Evolutionary conservation across 2,888 invertebrate genomes (phyloP).

Genomic region (Hyppa rectilinea): DNA sequence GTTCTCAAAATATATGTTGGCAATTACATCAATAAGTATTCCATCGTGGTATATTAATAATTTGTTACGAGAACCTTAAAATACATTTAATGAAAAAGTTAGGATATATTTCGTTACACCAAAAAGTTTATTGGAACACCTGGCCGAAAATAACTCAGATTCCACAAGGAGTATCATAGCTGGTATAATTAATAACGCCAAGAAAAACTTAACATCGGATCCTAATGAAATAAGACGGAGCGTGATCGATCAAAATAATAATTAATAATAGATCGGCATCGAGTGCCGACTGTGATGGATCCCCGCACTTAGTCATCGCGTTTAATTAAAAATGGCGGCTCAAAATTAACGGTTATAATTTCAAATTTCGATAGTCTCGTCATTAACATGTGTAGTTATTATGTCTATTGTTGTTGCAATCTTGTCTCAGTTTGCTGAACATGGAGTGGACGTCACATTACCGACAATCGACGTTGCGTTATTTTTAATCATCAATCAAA

Average conservation of each 20-base stretch:
- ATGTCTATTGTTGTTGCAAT: conserved; percentile 66
- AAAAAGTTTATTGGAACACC: conserved; percentile 42
- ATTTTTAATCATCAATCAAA: conserved; percentile 82
- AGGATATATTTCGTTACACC: conserved; percentile 5
- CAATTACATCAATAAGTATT: conserved; percentile 41
- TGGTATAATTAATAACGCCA: conserved; percentile 80
- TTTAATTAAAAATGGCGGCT: conserved; percentile 89
- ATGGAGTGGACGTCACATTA: conserved; percentile 59
- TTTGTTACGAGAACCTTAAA: background rate
- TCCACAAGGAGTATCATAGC: conserved; percentile 52
- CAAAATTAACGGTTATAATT: conserved; percentile 87
- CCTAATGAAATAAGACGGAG: conserved; percentile 88
- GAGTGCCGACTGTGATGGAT: conserved; percentile 85
- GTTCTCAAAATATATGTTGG: conserved; percentile 54
- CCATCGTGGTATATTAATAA: conserved; percentile 28
- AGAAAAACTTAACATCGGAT: conserved; percentile 79
- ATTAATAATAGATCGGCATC: conserved; percentile 88
- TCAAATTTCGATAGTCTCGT: conserved; percentile 80
- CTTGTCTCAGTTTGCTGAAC: conserved; percentile 65
- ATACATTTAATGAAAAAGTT: background rate
- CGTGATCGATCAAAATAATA: conserved; percentile 90
- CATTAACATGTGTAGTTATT: conserved; percentile 73
- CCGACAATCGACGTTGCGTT: conserved; percentile 76
- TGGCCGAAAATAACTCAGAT: conserved; percentile 57
- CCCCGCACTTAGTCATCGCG: conserved; percentile 88